phyloP scores from a whole-genome alignment of 2,797 vertebrate species.

The Amniataba percoides region DNA sequence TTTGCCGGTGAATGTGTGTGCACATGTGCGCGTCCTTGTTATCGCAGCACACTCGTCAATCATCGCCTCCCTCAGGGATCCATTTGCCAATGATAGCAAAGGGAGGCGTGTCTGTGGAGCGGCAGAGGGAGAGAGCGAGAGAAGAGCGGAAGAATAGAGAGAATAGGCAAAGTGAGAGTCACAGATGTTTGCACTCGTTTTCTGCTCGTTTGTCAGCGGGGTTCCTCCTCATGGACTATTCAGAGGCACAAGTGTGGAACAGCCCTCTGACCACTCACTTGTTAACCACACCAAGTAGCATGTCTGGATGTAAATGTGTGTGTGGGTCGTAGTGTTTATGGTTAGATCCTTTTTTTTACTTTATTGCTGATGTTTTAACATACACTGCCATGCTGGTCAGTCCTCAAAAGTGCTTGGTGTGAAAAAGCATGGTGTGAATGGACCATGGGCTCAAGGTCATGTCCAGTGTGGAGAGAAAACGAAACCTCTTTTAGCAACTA shows the following conservation, averaged over 20 bases:
- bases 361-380: not conserved
- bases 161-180: conserved; percentile 60
- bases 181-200: conserved; percentile 68
- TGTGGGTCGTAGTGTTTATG: not conserved
- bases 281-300: not conserved
- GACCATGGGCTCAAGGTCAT: not conserved
- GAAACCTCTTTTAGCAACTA: not conserved
- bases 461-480: not conserved
- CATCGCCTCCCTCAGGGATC: conserved; percentile 52
- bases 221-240: conserved; percentile 24
- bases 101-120: conserved; percentile 56
- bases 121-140: conserved; percentile 43
- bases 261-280: conserved; percentile 22
- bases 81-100: conserved; percentile 52
- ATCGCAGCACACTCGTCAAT: conserved; percentile 58
- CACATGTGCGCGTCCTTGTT: not conserved
- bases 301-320: not conserved
- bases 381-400: not conserved
- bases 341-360: not conserved
- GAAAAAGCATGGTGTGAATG: not conserved
- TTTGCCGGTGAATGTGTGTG: not conserved
- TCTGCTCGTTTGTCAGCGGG: conserved; percentile 43
- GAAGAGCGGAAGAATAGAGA: conserved; percentile 41
- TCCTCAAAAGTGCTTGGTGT: not conserved
- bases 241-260: conserved; percentile 47